Percentiles rank a stretch among this genome's conserved stretches.
These are phyloP conservation scores for Globicephala melas DNA, from an alignment of 2,113 vertebrate species.

Conservation along the genomic window DNA sequence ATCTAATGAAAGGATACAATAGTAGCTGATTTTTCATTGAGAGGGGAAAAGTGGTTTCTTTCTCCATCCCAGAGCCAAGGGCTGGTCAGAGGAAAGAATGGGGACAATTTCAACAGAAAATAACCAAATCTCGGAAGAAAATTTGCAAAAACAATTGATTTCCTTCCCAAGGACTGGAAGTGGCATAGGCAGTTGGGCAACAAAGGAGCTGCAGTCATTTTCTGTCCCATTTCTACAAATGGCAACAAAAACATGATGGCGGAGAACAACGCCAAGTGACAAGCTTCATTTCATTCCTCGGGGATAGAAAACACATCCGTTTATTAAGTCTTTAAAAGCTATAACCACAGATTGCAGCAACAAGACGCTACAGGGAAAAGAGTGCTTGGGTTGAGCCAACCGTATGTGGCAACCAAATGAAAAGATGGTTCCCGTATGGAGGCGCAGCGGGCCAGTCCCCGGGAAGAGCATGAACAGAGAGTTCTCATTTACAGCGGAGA, in stretches of 20 bases:
- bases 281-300: slow-evolving; percentile 38
- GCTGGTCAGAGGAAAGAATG: slow-evolving; percentile 1
- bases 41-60: neutral
- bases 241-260: neutral
- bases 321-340: slow-evolving; percentile 62
- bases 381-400: neutral
- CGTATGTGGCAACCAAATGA: neutral
- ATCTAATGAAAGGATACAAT: neutral
- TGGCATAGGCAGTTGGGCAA: slow-evolving; percentile 20
- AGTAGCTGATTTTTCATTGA: neutral
- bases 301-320: slow-evolving; percentile 27
- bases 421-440: neutral
- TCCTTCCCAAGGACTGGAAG: slow-evolving; percentile 41
- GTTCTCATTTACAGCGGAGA: neutral
- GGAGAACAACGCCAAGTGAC: slow-evolving; percentile 23
- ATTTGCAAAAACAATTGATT: slow-evolving; percentile 23
- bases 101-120: neutral
- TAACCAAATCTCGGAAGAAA: slow-evolving; percentile 27
- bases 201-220: neutral
- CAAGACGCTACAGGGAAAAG: neutral
- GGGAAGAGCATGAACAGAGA: neutral
- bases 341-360: slow-evolving; percentile 63
- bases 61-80: neutral
- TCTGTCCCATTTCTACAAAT: slow-evolving; percentile 43
- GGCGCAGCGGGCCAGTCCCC: neutral